Evolutionary conservation across 2,113 vertebrate species (phyloP).

Genomic region (Trinectes maculatus): DNA sequence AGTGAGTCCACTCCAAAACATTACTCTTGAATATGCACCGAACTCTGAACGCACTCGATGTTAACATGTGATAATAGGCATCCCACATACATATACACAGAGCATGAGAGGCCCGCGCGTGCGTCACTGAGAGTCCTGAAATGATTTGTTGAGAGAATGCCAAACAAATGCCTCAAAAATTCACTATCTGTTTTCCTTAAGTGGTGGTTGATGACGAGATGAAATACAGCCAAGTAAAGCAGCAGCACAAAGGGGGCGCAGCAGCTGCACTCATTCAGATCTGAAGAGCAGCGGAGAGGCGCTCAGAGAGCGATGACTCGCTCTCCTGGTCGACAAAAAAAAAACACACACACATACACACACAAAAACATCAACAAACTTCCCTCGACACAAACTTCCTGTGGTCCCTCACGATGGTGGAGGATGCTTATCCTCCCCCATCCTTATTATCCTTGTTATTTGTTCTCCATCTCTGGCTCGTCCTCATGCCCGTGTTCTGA

Average conservation of each 20-base stretch:
- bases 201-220: conserved; percentile 59
- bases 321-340: conserved; percentile 26
- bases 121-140: conserved; percentile 29
- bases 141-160: conserved; percentile 48
- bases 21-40: conserved; percentile 8
- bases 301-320: conserved; percentile 6
- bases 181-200: conserved; percentile 53
- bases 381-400: conserved; percentile 54
- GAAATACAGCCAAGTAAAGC: conserved; percentile 53
- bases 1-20: conserved; percentile 13
- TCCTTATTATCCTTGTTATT: conserved; percentile 26
- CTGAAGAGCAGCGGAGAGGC: conserved; percentile 51
- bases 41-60: not conserved
- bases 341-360: no score
- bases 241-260: conserved; percentile 30
- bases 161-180: conserved; percentile 36
- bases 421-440: conserved; percentile 40
- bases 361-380: conserved; percentile 16
- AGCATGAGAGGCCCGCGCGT: conserved; percentile 1
- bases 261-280: conserved; percentile 49
- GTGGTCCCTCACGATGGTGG: conserved; percentile 5
- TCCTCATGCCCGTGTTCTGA: conserved; percentile 51
- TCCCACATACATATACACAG: conserved; percentile 10
- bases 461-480: conserved; percentile 41
- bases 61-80: conserved; percentile 18